Percentiles rank a stretch among this genome's conserved stretches.
These are phyloP conservation scores for Lycia hirtaria DNA, from an alignment of 2,888 invertebrate genomes.

Conservation along the genomic window DNA sequence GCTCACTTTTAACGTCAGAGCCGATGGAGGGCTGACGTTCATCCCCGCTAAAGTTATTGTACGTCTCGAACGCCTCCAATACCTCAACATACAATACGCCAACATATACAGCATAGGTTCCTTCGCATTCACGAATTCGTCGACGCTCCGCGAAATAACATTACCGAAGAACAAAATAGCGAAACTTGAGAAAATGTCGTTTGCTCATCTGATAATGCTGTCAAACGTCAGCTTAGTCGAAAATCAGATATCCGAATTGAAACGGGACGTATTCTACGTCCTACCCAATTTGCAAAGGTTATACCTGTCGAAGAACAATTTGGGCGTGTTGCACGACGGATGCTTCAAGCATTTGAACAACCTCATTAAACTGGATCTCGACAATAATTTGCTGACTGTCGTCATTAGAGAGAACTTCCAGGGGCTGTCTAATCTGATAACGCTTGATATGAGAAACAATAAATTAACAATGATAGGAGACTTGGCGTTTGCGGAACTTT, in stretches of 20 bases:
- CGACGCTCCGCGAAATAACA: constrained; percentile 88
- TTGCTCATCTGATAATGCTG: constrained; percentile 90
- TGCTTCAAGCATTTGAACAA: constrained; percentile 91
- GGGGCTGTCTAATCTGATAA: constrained; percentile 89
- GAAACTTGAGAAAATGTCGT: constrained; percentile 88
- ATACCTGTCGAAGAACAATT: constrained; percentile 93
- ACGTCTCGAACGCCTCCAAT: constrained; percentile 87
- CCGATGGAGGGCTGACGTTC: constrained; percentile 88
- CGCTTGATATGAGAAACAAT: constrained; percentile 91
- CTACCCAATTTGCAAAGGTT: constrained; percentile 90
- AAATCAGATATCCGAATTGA: constrained; percentile 91
- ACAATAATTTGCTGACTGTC: constrained; percentile 90
- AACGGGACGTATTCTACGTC: constrained; percentile 90
- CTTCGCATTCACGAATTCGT: constrained; percentile 91
- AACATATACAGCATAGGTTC: constrained; percentile 89
- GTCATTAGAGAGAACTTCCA: constrained; percentile 91
- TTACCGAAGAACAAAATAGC: constrained; percentile 90
- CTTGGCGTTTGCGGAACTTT: constrained; percentile 92
- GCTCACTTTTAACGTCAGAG: constrained; percentile 89
- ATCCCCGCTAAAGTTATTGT: constrained; percentile 90
- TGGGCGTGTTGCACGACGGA: constrained; percentile 93
- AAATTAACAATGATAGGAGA: constrained; percentile 92
- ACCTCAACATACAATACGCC: constrained; percentile 90
- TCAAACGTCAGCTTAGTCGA: constrained; percentile 90
- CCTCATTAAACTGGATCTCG: constrained; percentile 92